A percentile compares a stretch with the other conserved stretches of the same genome.
Evolutionary conservation across 2,113 vertebrate genomes (phyloP).

Genomic region (Megaptera novaeangliae): DNA sequence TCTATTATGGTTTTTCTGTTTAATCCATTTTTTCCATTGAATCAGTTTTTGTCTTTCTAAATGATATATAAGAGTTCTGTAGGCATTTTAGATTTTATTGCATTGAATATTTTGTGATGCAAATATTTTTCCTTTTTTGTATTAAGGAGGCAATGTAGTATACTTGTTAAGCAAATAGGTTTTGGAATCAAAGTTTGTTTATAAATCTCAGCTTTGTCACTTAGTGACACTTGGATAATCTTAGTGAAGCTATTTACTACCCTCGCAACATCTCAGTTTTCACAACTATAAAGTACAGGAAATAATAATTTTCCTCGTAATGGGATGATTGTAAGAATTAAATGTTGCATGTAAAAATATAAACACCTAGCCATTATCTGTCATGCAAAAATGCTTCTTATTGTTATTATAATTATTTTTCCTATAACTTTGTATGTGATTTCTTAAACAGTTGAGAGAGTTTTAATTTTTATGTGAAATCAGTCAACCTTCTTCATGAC

Average conservation of each 20-base stretch:
- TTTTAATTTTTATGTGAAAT: neutral
- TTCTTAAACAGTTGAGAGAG: neutral
- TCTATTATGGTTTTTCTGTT: constrained; percentile 22
- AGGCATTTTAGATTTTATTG: neutral
- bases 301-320: neutral
- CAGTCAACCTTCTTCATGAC: neutral
- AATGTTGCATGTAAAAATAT: neutral
- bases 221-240: neutral
- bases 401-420: neutral
- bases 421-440: neutral
- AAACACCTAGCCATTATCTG: neutral
- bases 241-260: neutral
- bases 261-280: neutral
- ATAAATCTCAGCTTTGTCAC: neutral
- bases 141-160: neutral
- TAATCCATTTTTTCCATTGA: neutral
- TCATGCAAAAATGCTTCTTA: neutral
- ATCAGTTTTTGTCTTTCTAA: neutral
- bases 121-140: neutral
- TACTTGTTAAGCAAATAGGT: neutral
- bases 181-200: neutral
- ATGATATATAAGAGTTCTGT: neutral
- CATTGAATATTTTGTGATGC: neutral
- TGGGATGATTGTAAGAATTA: neutral
- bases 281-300: neutral